Conservation (phyloP, 2,113 vertebrate species). For the Poeciliopsis retropinna region DNA sequence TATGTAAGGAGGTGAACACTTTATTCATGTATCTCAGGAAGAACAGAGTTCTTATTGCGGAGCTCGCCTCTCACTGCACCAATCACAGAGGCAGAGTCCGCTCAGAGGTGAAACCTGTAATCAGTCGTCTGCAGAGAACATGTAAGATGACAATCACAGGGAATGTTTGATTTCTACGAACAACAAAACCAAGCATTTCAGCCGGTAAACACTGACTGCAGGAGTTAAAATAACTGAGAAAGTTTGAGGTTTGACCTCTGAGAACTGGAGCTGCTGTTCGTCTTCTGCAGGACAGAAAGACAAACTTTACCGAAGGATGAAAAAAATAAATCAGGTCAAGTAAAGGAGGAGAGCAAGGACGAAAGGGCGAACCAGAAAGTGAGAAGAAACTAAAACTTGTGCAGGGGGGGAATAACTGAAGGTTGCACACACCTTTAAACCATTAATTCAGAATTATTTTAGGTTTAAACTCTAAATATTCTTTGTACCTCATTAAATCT, state of each 20-base stretch:
- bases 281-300: slow-evolving; percentile 10
- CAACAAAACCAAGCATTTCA: neutral
- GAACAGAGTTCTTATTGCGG: neutral
- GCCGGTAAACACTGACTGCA: neutral
- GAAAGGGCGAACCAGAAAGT: slow-evolving; percentile 9
- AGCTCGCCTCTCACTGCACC: neutral
- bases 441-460: neutral
- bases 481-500: neutral
- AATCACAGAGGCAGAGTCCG: neutral
- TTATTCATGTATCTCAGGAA: neutral
- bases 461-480: neutral
- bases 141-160: neutral
- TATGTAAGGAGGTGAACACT: no score
- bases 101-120: neutral
- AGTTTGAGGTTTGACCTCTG: slow-evolving; percentile 35
- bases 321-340: slow-evolving; percentile 41
- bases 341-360: slow-evolving; percentile 17
- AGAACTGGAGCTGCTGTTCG: neutral
- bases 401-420: slow-evolving; percentile 60
- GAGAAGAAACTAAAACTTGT: neutral
- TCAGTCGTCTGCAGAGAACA: neutral
- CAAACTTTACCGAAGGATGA: slow-evolving; percentile 10
- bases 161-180: neutral
- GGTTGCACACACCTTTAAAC: slow-evolving; percentile 50
- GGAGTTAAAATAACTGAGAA: neutral